Conservation (phyloP, 2,888 invertebrate species). For the Acrobasis repandana region DNA sequence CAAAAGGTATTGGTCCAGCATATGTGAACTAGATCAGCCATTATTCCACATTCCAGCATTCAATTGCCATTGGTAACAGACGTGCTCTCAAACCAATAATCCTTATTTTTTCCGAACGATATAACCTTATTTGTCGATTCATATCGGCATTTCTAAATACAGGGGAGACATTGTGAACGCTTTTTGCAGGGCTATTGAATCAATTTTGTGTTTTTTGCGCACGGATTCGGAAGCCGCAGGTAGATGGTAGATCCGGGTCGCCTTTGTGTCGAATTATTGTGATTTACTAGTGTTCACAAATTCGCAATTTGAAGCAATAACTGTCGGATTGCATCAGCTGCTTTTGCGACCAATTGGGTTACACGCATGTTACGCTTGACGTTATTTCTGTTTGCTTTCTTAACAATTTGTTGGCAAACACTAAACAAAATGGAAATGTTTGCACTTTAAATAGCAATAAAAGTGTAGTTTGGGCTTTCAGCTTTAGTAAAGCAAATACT, state of each 20-base stretch:
- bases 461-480: conserved; percentile 9
- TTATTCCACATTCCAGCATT: conserved; percentile 33
- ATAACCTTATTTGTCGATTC: conserved; percentile 73
- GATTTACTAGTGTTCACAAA: conserved; percentile 76
- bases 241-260: conserved; percentile 78
- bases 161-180: conserved; percentile 69
- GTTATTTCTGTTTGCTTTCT: conserved; percentile 40
- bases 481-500: not conserved
- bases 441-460: conserved; percentile 28
- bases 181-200: conserved; percentile 72
- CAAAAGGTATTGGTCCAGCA: conserved; percentile 45
- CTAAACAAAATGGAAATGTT: conserved; percentile 7
- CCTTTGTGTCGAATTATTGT: conserved; percentile 64
- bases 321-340: conserved; percentile 76
- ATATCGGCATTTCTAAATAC: conserved; percentile 72
- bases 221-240: conserved; percentile 80
- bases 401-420: conserved; percentile 36
- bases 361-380: conserved; percentile 43
- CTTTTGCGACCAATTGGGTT: conserved; percentile 64
- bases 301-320: conserved; percentile 76
- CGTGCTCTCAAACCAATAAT: conserved; percentile 62
- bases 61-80: conserved; percentile 33
- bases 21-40: conserved; percentile 44
- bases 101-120: conserved; percentile 68
- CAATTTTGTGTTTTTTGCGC: conserved; percentile 73